Evolutionary conservation across 2,113 vertebrate species (phyloP).

Genomic region (Rhinichthys klamathensis): DNA sequence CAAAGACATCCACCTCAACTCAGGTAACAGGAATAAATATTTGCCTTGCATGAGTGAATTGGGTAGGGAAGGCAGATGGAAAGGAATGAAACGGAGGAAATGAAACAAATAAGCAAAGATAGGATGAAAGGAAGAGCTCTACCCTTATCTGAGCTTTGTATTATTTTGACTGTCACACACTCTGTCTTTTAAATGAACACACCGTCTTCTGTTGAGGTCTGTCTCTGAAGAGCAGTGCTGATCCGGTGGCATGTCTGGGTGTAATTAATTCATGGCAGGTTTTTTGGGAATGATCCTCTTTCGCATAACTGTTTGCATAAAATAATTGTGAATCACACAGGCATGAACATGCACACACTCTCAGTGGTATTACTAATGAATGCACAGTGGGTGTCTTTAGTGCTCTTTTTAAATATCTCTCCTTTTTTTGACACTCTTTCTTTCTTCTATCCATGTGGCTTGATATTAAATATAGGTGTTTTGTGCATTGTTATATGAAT

Average conservation of each 20-base stretch:
- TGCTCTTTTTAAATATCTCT: not conserved
- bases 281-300: not conserved
- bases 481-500: not conserved
- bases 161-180: not conserved
- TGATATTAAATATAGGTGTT: not conserved
- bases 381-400: not conserved
- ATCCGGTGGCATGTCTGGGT: constrained; percentile 14
- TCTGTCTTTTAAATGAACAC: not conserved
- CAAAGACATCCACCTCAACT: constrained; percentile 90
- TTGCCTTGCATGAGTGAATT: not conserved
- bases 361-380: constrained; percentile 5
- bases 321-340: constrained; percentile 23
- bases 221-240: not conserved
- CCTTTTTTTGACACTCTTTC: not conserved
- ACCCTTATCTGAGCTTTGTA: not conserved
- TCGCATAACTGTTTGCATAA: constrained; percentile 1
- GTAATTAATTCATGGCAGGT: constrained; percentile 13
- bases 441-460: not conserved
- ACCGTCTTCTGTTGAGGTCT: not conserved
- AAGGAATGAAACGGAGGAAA: not conserved
- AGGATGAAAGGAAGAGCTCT: not conserved
- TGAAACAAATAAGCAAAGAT: not conserved
- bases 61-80: not conserved
- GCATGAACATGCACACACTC: constrained; percentile 6
- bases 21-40: constrained; percentile 77